A percentile compares a stretch with the other conserved stretches of the same genome.
These are phyloP conservation scores for Astur gentilis DNA, from an alignment of 2,113 vertebrate genomes.

Conservation along the genomic window DNA sequence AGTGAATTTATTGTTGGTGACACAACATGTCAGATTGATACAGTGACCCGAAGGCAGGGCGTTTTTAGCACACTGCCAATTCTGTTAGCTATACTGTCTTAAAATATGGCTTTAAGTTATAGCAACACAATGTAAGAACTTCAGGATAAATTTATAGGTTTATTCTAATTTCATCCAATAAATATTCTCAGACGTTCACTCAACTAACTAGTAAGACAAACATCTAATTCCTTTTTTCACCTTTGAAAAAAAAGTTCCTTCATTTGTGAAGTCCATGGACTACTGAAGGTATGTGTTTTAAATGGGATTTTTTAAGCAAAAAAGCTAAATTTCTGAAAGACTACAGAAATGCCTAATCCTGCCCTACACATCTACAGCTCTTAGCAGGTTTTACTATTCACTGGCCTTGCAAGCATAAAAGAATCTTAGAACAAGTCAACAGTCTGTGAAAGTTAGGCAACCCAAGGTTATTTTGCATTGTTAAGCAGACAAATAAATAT, in stretches of 20 bases:
- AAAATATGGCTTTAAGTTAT: neutral
- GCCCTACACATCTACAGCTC: neutral
- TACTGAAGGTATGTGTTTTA: neutral
- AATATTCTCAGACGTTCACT: neutral
- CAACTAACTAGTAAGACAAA: neutral
- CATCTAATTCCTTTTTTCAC: neutral
- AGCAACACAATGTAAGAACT: neutral
- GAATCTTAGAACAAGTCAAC: neutral
- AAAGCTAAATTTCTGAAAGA: neutral
- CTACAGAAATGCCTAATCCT: neutral
- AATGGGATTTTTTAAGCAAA: neutral
- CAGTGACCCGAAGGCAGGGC: neutral
- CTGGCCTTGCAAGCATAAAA: neutral
- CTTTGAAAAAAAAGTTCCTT: neutral
- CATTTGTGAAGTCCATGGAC: neutral
- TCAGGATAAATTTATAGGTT: neutral
- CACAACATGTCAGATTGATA: neutral
- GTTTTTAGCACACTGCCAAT: neutral
- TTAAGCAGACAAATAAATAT: neutral
- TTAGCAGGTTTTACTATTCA: neutral
- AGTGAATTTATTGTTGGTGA: neutral
- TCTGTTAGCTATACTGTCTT: neutral
- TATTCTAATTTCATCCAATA: neutral
- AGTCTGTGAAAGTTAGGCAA: neutral
- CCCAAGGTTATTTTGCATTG: neutral